Percentiles rank a stretch among this genome's conserved stretches.
phyloP scores from a whole-genome alignment of 1,140 invertebrate species.

The Stegodyphus mimosarum region DNA sequence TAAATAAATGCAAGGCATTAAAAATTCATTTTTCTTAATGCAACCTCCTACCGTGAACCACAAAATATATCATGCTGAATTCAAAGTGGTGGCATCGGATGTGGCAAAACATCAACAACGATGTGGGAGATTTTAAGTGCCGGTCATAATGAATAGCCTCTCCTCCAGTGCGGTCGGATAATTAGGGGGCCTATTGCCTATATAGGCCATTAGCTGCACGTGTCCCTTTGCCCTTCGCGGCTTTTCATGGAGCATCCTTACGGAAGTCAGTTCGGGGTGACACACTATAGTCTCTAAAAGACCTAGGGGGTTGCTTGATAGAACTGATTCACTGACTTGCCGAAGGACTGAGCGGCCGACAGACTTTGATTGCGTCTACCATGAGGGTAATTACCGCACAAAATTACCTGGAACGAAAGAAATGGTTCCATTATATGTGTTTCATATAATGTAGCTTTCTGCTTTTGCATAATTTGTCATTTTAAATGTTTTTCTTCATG shows the following conservation, averaged over 20 bases:
- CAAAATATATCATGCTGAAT: no score
- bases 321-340: neutral
- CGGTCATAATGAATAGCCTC: neutral
- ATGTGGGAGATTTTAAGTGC: no score
- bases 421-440: neutral
- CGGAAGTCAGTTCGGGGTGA: neutral
- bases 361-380: neutral
- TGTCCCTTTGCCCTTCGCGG: neutral
- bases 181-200: neutral
- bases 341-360: neutral
- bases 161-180: neutral
- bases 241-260: neutral
- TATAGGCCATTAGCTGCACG: neutral
- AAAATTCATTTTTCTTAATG: no score
- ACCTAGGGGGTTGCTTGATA: neutral
- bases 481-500: no score
- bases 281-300: neutral
- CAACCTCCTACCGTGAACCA: no score
- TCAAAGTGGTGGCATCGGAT: no score
- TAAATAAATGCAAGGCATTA: no score
- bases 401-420: neutral
- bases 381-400: neutral
- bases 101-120: no score
- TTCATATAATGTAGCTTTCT: no score
- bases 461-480: no score